These are phyloP conservation scores for Macheiramphus alcinus DNA, from an alignment of 2,113 vertebrate genomes.

Conservation along the genomic window DNA sequence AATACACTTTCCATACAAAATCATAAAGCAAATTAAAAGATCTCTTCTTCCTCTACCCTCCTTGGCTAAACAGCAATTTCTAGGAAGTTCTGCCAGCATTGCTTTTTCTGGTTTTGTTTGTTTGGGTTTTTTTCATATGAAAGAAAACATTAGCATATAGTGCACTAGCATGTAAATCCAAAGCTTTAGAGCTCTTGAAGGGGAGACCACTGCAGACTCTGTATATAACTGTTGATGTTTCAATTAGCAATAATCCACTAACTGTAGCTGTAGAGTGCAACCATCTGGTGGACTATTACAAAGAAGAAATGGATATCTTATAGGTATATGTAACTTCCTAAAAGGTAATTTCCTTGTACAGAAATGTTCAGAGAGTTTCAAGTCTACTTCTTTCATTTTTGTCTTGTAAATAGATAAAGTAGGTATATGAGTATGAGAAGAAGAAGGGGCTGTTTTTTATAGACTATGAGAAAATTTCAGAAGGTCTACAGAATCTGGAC, in stretches of 20 bases:
- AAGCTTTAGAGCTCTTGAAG: not conserved
- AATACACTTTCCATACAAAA: not conserved
- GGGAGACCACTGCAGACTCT: not conserved
- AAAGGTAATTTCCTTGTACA: constrained; percentile 7
- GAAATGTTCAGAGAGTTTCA: constrained; percentile 44
- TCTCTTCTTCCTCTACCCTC: not conserved
- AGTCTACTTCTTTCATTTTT: constrained; percentile 7
- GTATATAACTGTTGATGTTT: not conserved
- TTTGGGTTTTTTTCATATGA: not conserved
- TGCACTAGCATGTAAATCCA: not conserved
- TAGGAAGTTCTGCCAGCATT: not conserved
- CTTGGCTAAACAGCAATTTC: not conserved
- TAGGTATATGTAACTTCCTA: constrained; percentile 33
- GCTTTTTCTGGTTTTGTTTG: not conserved
- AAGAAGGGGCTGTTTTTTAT: not conserved
- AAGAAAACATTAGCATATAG: constrained; percentile 4
- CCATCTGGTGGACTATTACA: constrained; percentile 37
- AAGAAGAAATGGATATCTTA: not conserved
- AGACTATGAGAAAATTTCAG: not conserved
- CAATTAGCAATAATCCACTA: constrained; percentile 56
- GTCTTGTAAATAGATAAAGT: not conserved
- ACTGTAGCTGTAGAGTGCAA: not conserved
- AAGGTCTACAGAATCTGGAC: not conserved
- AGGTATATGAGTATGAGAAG: constrained; percentile 9
- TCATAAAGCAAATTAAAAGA: not conserved